Evolutionary conservation across 2,888 invertebrate genomes (phyloP).

Genomic region (Cryptus armator): DNA sequence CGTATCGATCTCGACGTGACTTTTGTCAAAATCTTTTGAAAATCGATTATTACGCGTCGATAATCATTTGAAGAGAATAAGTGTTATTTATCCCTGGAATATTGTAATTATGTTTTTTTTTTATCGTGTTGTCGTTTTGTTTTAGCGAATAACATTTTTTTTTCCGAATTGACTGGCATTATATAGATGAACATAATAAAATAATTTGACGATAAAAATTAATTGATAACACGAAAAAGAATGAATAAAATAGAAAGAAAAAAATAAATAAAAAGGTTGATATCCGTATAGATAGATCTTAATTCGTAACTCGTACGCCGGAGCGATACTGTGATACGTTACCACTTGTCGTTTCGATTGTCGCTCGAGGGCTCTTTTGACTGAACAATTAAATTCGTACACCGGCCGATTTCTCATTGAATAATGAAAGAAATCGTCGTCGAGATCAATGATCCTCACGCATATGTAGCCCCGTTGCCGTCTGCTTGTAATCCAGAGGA

Average conservation of each 20-base stretch:
- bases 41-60: background rate
- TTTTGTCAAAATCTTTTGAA: background rate
- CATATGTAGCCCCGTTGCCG: conserved; percentile 19
- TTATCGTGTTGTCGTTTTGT: too few species aligned
- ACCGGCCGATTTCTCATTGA: conserved; percentile 43
- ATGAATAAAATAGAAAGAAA: background rate
- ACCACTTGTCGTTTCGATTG: conserved; percentile 59
- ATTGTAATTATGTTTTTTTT: too few species aligned
- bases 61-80: background rate
- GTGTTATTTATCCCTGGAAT: background rate
- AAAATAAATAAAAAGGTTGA: background rate
- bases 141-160: too few species aligned
- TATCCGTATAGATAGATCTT: background rate
- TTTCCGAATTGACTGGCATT: too few species aligned
- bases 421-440: conserved; percentile 55
- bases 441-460: conserved; percentile 46
- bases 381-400: conserved; percentile 63
- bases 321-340: conserved; percentile 40
- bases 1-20: background rate
- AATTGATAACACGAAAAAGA: too few species aligned
- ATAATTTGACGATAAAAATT: too few species aligned
- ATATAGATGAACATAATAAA: too few species aligned
- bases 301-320: background rate
- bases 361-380: conserved; percentile 48
- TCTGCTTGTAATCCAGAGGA: conserved; percentile 36